Evolutionary conservation across 2,888 invertebrate genomes (phyloP).

Genomic region (Rhopalosiphum nymphaeae): DNA sequence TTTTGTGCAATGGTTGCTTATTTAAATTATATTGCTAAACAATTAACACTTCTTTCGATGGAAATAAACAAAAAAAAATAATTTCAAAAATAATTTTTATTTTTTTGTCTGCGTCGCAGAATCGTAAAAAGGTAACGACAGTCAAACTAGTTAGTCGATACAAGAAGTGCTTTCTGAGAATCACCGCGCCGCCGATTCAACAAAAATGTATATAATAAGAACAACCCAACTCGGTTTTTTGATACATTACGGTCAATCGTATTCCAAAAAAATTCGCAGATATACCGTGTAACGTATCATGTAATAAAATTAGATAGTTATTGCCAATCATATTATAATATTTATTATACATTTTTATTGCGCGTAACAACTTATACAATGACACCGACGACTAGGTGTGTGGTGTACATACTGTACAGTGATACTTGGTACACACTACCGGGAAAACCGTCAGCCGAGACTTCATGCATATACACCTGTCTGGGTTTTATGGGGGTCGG

Average conservation of each 20-base stretch:
- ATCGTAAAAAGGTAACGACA: not conserved
- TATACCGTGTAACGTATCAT: not conserved
- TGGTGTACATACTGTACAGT: no score
- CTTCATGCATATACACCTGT: not conserved
- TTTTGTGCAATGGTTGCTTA: not conserved
- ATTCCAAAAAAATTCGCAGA: not conserved
- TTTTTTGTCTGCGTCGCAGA: not conserved
- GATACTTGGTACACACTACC: not conserved
- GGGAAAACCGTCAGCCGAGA: not conserved
- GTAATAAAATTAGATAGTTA: not conserved
- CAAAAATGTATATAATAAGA: not conserved
- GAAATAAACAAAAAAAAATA: not conserved
- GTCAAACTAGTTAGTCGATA: not conserved
- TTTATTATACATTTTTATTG: not conserved
- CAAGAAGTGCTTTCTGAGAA: not conserved
- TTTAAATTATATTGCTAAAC: not conserved
- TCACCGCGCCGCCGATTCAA: rapidly evolving
- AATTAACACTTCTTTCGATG: not conserved
- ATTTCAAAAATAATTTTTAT: not conserved
- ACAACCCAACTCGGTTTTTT: not conserved
- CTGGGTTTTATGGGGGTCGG: not conserved
- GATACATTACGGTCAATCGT: not conserved
- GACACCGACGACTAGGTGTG: not conserved
- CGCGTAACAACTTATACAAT: not conserved
- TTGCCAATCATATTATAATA: not conserved